Evolutionary conservation across 2,888 invertebrate species (phyloP).

Genomic region (Drosophila emarginata): DNA sequence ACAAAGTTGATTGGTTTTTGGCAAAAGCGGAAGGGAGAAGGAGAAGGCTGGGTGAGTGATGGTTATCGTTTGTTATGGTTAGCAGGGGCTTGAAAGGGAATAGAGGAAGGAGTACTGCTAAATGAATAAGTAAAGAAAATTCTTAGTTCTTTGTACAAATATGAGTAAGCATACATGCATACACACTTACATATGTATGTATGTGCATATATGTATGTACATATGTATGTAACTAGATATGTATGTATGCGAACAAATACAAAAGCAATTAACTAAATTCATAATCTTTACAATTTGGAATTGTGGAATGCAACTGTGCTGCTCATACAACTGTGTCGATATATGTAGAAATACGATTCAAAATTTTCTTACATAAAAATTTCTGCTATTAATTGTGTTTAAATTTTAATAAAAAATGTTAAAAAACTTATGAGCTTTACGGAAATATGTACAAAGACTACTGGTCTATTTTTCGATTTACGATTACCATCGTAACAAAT

Average conservation of each 20-base stretch:
- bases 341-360: not conserved
- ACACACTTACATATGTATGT: not conserved
- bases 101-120: conserved; percentile 55
- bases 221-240: not conserved
- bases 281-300: too few relatives aligned
- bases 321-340: too few relatives aligned
- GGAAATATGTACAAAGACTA: too few relatives aligned
- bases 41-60: conserved; percentile 11
- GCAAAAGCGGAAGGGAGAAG: conserved; percentile 22
- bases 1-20: conserved; percentile 51
- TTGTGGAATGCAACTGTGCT: too few relatives aligned
- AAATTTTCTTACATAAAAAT: not conserved
- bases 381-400: not conserved
- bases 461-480: too few relatives aligned
- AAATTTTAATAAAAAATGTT: too few relatives aligned
- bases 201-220: not conserved
- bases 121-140: conserved; percentile 71
- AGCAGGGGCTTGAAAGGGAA: conserved; percentile 16
- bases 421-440: too few relatives aligned
- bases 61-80: conserved; percentile 1
- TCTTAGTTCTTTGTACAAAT: conserved; percentile 8
- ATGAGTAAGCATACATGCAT: not conserved
- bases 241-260: not conserved
- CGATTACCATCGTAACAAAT: too few relatives aligned
- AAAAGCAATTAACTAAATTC: too few relatives aligned